phyloP scores from a whole-genome alignment of 2,113 vertebrate species.

The Gadus chalcogrammus region DNA sequence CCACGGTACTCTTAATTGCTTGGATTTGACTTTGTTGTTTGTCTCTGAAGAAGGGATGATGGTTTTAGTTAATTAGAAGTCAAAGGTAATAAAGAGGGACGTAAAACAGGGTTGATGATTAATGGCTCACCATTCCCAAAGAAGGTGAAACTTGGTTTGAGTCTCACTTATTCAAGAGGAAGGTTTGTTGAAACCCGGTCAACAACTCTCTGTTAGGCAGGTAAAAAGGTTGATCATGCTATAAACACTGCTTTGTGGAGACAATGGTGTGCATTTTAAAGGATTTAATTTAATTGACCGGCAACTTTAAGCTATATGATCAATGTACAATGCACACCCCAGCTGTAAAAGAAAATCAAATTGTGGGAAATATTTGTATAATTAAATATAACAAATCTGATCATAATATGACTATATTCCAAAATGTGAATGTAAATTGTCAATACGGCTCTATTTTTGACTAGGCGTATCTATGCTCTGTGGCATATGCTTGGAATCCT shows the following conservation, averaged over 20 bases:
- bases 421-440: neutral
- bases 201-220: neutral
- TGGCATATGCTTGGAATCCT: neutral
- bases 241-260: too few relatives aligned
- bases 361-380: neutral
- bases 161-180: neutral
- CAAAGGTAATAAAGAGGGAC: constrained; percentile 16
- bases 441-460: too few relatives aligned
- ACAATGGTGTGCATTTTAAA: too few relatives aligned
- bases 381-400: neutral
- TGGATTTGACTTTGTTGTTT: neutral
- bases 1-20: constrained; percentile 3
- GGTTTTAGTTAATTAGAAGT: neutral
- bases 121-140: constrained; percentile 15
- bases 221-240: too few relatives aligned
- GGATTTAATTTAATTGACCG: too few relatives aligned
- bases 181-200: neutral
- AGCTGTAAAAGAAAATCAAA: too few relatives aligned
- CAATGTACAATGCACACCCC: too few relatives aligned
- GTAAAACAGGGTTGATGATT: constrained; percentile 35
- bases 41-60: neutral
- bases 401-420: neutral
- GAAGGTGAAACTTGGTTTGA: neutral
- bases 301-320: too few relatives aligned
- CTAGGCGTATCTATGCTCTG: too few relatives aligned